Evolutionary conservation across 2,797 vertebrate genomes (phyloP).

Genomic region (Spheniscus humboldti): DNA sequence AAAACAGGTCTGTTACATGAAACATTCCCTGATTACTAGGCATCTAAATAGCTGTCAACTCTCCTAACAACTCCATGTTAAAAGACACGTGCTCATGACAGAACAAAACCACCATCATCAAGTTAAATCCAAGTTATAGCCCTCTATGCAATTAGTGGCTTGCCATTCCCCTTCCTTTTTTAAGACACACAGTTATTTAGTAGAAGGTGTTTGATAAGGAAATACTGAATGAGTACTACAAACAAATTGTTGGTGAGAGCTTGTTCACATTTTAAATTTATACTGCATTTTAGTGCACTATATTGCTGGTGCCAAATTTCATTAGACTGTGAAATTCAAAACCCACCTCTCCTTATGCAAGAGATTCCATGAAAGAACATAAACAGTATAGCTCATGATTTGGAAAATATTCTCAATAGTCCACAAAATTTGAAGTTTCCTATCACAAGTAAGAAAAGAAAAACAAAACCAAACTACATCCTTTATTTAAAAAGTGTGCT

Average conservation of each 20-base stretch:
- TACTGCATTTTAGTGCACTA: background rate
- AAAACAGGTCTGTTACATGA: background rate
- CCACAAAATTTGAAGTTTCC: background rate
- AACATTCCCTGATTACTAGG: background rate
- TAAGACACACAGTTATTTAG: background rate
- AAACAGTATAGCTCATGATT: background rate
- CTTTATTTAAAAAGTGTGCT: background rate
- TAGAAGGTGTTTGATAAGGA: background rate
- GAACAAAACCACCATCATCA: background rate
- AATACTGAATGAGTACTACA: background rate
- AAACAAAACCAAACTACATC: background rate
- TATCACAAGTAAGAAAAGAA: background rate
- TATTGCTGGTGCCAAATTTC: background rate
- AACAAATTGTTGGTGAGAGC: background rate
- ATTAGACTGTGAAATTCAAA: background rate
- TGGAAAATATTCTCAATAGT: background rate
- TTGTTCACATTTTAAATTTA: background rate
- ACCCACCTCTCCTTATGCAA: background rate
- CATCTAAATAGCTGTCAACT: background rate
- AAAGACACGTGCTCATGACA: background rate
- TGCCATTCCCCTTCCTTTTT: background rate
- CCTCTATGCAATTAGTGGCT: background rate
- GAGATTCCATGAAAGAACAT: background rate
- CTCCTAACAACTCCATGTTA: background rate
- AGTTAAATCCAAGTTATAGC: background rate